These are phyloP conservation scores for Zeugodacus cucurbitae DNA, from an alignment of 1,140 invertebrate genomes.

Conservation along the genomic window DNA sequence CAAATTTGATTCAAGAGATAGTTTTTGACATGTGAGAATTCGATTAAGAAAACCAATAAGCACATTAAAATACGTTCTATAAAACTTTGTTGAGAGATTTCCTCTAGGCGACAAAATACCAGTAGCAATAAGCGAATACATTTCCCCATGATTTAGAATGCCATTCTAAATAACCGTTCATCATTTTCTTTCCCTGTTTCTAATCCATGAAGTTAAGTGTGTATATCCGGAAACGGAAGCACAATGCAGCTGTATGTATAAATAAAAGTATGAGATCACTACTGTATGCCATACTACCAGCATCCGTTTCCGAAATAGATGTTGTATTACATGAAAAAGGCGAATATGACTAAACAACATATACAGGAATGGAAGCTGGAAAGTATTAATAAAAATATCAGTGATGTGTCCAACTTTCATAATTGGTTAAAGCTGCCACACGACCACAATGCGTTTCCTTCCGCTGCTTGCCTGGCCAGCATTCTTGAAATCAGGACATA, in stretches of 20 bases:
- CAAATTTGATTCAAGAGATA: too few relatives aligned
- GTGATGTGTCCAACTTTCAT: background rate
- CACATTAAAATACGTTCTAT: too few relatives aligned
- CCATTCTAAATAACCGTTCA: background rate
- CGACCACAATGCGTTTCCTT: constrained; percentile 58
- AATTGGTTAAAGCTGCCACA: constrained; percentile 52
- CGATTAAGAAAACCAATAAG: too few relatives aligned
- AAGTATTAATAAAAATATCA: background rate
- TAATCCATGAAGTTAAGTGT: background rate
- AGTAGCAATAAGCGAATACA: too few relatives aligned
- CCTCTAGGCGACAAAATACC: too few relatives aligned
- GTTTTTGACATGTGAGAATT: too few relatives aligned
- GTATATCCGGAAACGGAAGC: background rate
- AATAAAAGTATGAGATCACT: background rate
- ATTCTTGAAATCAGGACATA: background rate
- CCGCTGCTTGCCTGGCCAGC: constrained; percentile 41
- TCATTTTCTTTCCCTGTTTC: background rate
- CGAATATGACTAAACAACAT: background rate
- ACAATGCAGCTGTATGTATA: background rate
- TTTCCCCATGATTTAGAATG: background rate
- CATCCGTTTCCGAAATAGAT: background rate
- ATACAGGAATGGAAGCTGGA: background rate
- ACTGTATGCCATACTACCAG: background rate
- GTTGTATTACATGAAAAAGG: background rate
- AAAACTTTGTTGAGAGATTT: too few relatives aligned